These are phyloP conservation scores for Poeciliopsis paucimaculata DNA, from an alignment of 2,797 vertebrate genomes.

Conservation along the genomic window DNA sequence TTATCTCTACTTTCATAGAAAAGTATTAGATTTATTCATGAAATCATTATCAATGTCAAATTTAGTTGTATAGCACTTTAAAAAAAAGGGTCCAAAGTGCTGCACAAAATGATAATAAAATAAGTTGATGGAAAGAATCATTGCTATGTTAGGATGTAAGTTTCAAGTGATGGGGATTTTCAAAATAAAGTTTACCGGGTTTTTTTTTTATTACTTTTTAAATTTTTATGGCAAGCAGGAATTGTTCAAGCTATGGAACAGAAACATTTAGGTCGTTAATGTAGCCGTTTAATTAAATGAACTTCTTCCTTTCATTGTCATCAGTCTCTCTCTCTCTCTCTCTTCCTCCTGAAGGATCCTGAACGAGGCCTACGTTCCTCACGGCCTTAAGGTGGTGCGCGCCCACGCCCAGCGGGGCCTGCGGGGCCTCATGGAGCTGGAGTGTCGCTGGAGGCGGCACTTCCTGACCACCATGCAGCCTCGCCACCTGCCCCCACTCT, in stretches of 20 bases:
- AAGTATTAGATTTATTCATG: no score
- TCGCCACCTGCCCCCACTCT: constrained; percentile 89
- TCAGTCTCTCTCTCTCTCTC: background rate
- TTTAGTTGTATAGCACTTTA: no score
- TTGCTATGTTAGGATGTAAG: no score
- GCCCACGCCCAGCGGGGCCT: constrained; percentile 84
- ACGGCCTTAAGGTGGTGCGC: constrained; percentile 96
- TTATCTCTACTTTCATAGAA: no score
- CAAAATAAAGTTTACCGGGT: background rate
- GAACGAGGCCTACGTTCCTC: constrained; percentile 91
- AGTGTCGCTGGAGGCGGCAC: constrained; percentile 95
- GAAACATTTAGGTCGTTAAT: background rate
- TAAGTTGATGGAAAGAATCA: no score
- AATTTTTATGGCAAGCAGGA: background rate
- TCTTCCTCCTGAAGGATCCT: constrained; percentile 84
- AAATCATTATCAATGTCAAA: background rate
- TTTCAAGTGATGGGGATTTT: no score
- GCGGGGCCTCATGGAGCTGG: constrained; percentile 90
- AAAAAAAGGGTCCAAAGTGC: no score
- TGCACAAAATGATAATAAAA: no score
- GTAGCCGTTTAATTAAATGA: background rate
- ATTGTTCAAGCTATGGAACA: background rate
- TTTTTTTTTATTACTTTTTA: background rate
- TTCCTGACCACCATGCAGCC: constrained; percentile 94
- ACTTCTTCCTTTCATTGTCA: background rate